A percentile compares a stretch with the other conserved stretches of the same genome.
Conservation (phyloP, 2,113 vertebrate species). For the Machaerirhynchus nigripectus region DNA sequence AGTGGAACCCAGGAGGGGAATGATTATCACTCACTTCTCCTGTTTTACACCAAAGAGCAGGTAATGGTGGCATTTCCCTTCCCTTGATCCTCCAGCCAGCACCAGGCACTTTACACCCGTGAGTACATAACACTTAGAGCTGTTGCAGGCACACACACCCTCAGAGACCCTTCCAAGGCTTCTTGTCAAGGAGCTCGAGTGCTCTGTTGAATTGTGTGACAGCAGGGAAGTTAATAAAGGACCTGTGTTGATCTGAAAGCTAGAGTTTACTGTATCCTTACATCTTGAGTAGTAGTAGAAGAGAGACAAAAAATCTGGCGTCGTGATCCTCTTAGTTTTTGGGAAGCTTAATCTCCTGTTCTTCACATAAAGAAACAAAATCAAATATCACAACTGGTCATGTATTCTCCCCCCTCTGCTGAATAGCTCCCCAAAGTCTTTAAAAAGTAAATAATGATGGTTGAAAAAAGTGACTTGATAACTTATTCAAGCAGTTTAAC, state of each 20-base stretch:
- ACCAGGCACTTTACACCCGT: not conserved
- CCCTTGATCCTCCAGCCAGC: not conserved
- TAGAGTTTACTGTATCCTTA: not conserved
- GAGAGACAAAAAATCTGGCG: not conserved
- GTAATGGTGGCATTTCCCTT: not conserved
- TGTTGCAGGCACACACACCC: not conserved
- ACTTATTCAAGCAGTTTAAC: not conserved
- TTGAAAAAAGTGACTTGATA: not conserved
- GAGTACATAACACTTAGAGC: not conserved
- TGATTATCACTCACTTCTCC: not conserved
- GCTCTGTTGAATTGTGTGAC: not conserved
- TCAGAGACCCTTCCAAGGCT: not conserved
- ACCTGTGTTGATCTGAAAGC: not conserved
- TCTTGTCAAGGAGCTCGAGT: not conserved
- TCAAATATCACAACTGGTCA: not conserved
- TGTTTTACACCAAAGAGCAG: not conserved
- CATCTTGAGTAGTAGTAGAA: not conserved
- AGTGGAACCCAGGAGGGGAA: not conserved
- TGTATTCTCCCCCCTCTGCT: fast-evolving
- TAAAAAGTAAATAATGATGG: not conserved
- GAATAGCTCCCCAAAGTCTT: not conserved
- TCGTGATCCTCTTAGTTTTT: not conserved
- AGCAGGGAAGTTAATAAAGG: not conserved
- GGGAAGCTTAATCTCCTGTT: not conserved
- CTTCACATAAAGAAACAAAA: not conserved